These are phyloP conservation scores for Cheilosia grossa DNA, from an alignment of 2,888 invertebrate genomes.

Conservation along the genomic window DNA sequence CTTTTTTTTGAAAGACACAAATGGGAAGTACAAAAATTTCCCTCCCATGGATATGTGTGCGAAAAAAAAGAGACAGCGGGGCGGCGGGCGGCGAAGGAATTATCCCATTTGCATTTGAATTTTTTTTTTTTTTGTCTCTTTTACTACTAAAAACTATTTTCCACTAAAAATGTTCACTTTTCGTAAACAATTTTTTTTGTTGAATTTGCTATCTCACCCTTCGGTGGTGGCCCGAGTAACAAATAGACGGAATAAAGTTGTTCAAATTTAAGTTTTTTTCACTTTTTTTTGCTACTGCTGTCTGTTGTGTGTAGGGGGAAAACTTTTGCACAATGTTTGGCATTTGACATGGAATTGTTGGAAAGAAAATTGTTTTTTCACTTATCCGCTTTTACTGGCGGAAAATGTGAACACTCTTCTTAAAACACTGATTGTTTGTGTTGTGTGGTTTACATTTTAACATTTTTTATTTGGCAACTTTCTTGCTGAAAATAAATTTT, in stretches of 20 bases:
- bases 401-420: conserved; percentile 44
- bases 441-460: conserved; percentile 50
- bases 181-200: conserved; percentile 65
- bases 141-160: conserved; percentile 46
- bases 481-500: conserved; percentile 50
- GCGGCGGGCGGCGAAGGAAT: conserved; percentile 47
- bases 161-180: conserved; percentile 59
- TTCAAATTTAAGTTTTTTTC: conserved; percentile 16
- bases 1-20: conserved; percentile 46
- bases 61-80: conserved; percentile 63
- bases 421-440: conserved; percentile 52
- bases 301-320: conserved; percentile 53
- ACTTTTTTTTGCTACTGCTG: conserved; percentile 28
- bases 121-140: conserved; percentile 29
- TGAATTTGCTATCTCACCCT: conserved; percentile 59
- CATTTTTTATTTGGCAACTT: conserved; percentile 56
- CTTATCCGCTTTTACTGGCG: conserved; percentile 26
- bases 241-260: conserved; percentile 26
- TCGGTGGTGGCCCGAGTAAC: conserved; percentile 8
- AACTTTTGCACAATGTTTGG: conserved; percentile 74
- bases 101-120: conserved; percentile 69
- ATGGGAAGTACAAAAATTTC: conserved; percentile 60
- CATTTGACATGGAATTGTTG: conserved; percentile 65
- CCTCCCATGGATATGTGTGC: conserved; percentile 39
- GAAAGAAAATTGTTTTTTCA: conserved; percentile 32